phyloP scores from a whole-genome alignment of 2,888 invertebrate genomes.

The Malacosoma neustria region DNA sequence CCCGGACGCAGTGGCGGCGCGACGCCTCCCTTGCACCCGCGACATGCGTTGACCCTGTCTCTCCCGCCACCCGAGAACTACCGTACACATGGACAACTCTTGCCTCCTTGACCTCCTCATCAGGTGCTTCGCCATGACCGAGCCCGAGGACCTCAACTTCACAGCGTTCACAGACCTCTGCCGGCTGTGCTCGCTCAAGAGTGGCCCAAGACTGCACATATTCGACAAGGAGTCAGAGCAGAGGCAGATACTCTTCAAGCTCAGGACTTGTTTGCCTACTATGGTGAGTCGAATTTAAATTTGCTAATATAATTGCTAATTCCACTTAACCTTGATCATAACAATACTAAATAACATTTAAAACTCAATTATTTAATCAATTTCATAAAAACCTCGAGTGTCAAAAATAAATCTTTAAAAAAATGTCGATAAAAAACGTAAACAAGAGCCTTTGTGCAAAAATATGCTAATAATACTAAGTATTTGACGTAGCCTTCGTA shows the following conservation, averaged over 20 bases:
- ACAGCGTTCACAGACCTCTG: slow-evolving; percentile 81
- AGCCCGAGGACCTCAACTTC: slow-evolving; percentile 81
- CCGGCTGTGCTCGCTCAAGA: slow-evolving; percentile 80
- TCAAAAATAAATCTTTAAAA: too few species aligned
- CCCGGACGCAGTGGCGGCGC: slow-evolving; percentile 69
- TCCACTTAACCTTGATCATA: too few species aligned
- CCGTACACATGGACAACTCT: slow-evolving; percentile 75
- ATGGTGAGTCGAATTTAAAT: slow-evolving; percentile 68
- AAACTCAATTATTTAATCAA: too few species aligned
- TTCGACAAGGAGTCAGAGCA: slow-evolving; percentile 84
- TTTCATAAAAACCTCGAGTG: too few species aligned
- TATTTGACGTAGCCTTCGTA: slow-evolving; percentile 47
- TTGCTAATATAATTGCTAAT: too few species aligned
- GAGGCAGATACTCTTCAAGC: slow-evolving; percentile 80
- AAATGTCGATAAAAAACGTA: slow-evolving; percentile 9
- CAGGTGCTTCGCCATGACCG: slow-evolving; percentile 76
- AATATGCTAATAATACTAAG: slow-evolving; percentile 25
- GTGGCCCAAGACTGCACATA: slow-evolving; percentile 80
- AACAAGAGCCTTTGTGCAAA: slow-evolving; percentile 22
- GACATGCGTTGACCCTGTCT: slow-evolving; percentile 62
- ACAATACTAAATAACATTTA: too few species aligned
- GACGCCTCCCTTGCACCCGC: slow-evolving; percentile 68
- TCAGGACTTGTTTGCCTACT: slow-evolving; percentile 80
- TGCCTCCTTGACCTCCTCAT: slow-evolving; percentile 75
- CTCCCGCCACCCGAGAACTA: slow-evolving; percentile 62